Base-by-base conservation (phyloP, 1,140 invertebrate genomes). In the Pteromalus puparum region DNA sequence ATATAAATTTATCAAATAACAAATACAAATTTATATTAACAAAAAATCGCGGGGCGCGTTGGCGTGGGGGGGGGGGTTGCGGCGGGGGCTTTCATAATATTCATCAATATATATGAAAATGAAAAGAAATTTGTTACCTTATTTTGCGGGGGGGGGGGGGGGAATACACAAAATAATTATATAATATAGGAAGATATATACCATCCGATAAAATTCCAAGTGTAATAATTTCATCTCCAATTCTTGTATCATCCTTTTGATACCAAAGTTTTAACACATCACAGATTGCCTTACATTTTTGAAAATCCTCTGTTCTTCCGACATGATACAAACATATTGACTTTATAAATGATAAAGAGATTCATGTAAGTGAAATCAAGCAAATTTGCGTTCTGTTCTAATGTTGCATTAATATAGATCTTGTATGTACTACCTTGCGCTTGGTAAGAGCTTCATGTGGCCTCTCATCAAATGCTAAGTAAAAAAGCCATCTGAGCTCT, bases 201-300 rank as follows among this genome's bases (percentile, higher is more conserved):
- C 88, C 88, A 81, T 89, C 80, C 15, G 88, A 89, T 67, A 28
- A 72, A 42, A 89, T 85, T 65, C 88, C 88, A 46, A 89, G 83
- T 38, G 86, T 86, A 65, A 89, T 87, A 83, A 89, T 88, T 77
- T 88, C 86, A 85, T 88, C 87, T 6, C 76, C 86, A 21, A 86
- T 85, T 9, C 77, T 46, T 24, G 75, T 30, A 21, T 81, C 30
- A 53, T 83, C 67, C 0, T 83, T 38, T 26, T 68, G 38, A 13
- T 86, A 89, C 88, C 88, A 89, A 42, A 89, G 74, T 85, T 85
- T 88, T 30, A 89, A 70, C 26, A 89, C 73, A 82, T 89, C 86
- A 61, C 88, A 89, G 48, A 89, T 85, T 10, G 88, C 88, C 87
- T 72, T 88, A 61, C 87, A 89, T 70, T 86, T 88, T 83, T 86